phyloP scores from a whole-genome alignment of 2,797 vertebrate species.

The Falco biarmicus region DNA sequence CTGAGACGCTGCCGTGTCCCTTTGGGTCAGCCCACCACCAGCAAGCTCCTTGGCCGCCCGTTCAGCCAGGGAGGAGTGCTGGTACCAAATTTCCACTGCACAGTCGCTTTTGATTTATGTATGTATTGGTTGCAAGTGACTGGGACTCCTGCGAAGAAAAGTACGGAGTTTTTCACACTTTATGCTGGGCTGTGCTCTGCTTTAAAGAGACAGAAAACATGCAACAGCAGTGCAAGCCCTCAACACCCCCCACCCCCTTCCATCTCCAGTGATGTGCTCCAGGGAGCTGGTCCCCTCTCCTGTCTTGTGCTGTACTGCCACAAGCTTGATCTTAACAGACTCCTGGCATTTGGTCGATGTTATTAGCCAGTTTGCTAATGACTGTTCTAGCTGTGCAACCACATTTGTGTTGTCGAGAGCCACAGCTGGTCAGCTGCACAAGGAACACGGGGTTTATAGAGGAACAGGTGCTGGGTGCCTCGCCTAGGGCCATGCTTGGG shows the following conservation, averaged over 20 bases:
- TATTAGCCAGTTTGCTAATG: neutral
- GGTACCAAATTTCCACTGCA: rapidly evolving
- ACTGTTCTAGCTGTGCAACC: neutral
- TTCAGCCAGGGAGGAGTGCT: rapidly evolving
- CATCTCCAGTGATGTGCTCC: neutral
- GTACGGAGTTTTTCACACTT: neutral
- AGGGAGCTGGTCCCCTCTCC: neutral
- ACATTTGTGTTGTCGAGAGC: neutral
- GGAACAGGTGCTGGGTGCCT: rapidly evolving
- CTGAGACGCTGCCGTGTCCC: rapidly evolving
- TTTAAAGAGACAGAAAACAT: neutral
- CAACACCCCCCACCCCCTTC: rapidly evolving
- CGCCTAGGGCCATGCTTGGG: rapidly evolving
- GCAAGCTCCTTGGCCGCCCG: neutral
- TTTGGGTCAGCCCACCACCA: rapidly evolving
- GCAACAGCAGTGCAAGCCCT: neutral
- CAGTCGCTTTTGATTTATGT: rapidly evolving
- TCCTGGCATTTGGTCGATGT: neutral
- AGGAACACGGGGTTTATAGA: neutral
- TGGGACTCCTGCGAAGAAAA: neutral
- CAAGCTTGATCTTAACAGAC: neutral
- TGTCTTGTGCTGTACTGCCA: neutral
- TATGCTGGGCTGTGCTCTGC: neutral
- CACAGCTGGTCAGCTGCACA: neutral
- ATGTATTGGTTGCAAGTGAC: neutral